phyloP scores from a whole-genome alignment of 1,140 invertebrate species.

The Leptestheria dahalacensis region DNA sequence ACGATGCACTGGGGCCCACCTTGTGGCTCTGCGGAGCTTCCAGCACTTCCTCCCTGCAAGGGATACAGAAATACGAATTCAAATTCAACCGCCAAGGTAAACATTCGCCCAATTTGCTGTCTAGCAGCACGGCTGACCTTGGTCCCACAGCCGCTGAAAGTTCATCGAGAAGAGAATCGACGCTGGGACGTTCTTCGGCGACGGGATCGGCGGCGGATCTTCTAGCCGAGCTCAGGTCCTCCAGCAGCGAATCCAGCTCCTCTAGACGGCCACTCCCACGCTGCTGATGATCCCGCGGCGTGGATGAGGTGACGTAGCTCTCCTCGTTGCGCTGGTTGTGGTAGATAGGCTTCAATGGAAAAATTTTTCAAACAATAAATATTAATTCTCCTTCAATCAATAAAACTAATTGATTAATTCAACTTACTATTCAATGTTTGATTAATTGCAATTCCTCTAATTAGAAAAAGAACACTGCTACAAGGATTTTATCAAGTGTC shows the following conservation, averaged over 20 bases:
- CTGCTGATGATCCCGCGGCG: not conserved
- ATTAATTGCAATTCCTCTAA: too few species aligned
- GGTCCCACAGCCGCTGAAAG: not conserved
- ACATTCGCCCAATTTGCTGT: too few species aligned
- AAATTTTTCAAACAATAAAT: too few species aligned
- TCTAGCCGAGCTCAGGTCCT: not conserved
- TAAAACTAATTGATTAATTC: too few species aligned
- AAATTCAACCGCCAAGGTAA: too few species aligned
- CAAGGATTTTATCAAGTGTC: too few species aligned
- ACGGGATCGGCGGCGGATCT: not conserved
- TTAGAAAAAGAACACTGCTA: too few species aligned
- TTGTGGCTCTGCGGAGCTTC: constrained; percentile 23
- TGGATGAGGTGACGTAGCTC: not conserved
- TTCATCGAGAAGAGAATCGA: not conserved
- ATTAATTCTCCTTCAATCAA: too few species aligned
- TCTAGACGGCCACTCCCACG: not conserved
- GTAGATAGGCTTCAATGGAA: not conserved
- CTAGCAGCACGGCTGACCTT: not conserved
- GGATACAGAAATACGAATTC: too few species aligned
- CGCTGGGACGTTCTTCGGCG: not conserved
- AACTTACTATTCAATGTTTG: too few species aligned
- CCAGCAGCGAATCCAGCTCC: not conserved
- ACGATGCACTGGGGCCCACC: constrained; percentile 58
- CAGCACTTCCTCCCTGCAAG: not conserved
- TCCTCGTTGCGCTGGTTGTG: not conserved